Conservation (phyloP, 2,113 vertebrate genomes). For the Turnix velox region DNA sequence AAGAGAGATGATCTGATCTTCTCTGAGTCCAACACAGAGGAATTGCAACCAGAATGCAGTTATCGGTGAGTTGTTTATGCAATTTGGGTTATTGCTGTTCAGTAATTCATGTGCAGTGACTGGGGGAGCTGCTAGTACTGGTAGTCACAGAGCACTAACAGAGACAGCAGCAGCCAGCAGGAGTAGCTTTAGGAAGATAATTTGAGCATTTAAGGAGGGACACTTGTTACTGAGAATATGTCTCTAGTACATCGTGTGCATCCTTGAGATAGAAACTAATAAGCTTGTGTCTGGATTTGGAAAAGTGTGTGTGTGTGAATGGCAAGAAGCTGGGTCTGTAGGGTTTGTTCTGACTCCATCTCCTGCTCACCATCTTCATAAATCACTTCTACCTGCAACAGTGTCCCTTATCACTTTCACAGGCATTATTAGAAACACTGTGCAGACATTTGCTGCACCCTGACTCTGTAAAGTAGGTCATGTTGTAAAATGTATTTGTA, state of each 20-base stretch:
- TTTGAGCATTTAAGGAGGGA: neutral
- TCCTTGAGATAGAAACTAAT: conserved; percentile 3
- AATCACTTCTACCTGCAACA: neutral
- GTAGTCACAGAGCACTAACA: neutral
- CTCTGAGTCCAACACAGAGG: neutral
- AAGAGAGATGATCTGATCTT: neutral
- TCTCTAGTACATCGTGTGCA: neutral
- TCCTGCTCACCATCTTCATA: neutral
- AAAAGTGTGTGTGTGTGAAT: neutral
- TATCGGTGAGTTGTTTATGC: neutral
- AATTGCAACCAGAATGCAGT: neutral
- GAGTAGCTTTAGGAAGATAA: neutral
- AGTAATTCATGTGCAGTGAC: neutral
- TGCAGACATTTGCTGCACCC: neutral
- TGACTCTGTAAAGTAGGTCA: neutral
- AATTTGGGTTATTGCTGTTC: neutral
- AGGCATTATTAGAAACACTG: neutral
- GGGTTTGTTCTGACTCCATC: neutral
- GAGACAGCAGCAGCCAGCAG: neutral
- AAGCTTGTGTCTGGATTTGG: neutral
- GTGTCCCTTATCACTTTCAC: neutral
- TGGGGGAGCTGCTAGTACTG: neutral
- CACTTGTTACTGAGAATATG: neutral
- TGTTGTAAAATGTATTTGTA: neutral
- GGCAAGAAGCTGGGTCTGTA: neutral